phyloP scores from a whole-genome alignment of 2,797 vertebrate genomes.

The Microhierax caerulescens region DNA sequence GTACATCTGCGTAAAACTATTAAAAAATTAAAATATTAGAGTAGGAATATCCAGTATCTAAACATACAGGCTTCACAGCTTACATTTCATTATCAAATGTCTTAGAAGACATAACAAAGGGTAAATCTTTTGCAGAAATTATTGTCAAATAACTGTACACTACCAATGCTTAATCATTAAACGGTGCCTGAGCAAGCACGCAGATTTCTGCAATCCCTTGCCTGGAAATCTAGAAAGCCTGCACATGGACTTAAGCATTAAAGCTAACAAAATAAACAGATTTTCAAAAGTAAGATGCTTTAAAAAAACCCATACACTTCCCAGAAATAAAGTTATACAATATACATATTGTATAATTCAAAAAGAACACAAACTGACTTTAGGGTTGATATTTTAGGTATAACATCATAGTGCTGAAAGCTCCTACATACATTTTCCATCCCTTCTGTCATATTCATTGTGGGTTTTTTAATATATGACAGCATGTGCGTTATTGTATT shows the following conservation, averaged over 20 bases:
- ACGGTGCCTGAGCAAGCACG: neutral
- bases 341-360: neutral
- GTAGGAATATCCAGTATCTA: neutral
- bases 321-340: neutral
- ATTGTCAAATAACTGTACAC: neutral
- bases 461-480: accelerated
- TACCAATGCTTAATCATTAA: neutral
- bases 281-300: neutral
- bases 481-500: neutral
- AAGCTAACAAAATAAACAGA: neutral
- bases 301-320: neutral
- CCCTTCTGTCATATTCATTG: neutral
- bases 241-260: neutral
- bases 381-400: neutral
- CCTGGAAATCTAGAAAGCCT: neutral
- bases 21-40: neutral
- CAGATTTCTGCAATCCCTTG: neutral
- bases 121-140: neutral
- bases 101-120: neutral
- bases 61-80: neutral
- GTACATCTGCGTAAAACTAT: neutral
- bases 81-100: neutral
- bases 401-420: neutral
- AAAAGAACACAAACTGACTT: neutral
- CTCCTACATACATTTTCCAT: neutral